Conservation (phyloP, 1,140 invertebrate genomes). For the Drosophila fuyamai region DNA sequence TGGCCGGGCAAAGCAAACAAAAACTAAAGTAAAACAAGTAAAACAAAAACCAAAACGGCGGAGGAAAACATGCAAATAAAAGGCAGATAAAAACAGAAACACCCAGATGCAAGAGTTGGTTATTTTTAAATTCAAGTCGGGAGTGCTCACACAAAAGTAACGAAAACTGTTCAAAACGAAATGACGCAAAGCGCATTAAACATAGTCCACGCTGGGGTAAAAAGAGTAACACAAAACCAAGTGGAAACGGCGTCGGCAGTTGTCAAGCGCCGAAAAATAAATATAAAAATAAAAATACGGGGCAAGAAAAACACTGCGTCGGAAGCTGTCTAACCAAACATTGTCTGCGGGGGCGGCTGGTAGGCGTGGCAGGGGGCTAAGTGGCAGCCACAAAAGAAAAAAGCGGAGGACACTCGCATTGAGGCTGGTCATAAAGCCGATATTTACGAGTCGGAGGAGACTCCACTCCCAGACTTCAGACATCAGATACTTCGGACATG, state of each 20-base stretch:
- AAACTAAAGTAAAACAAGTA: constrained; percentile 18
- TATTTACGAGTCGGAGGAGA: constrained; percentile 51
- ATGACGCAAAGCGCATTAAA: constrained; percentile 79
- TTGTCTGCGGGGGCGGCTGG: constrained; percentile 38
- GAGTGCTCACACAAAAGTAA: constrained; percentile 54
- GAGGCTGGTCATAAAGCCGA: constrained; percentile 74
- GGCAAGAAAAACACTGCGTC: constrained; percentile 30
- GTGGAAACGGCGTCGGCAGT: constrained; percentile 54
- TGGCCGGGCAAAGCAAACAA: constrained; percentile 42
- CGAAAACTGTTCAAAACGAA: constrained; percentile 66
- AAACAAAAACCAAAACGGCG: constrained; percentile 49
- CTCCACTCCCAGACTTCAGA: constrained; percentile 44
- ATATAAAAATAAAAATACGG: constrained; percentile 42
- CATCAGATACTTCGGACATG: constrained; percentile 25
- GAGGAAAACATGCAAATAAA: constrained; percentile 69
- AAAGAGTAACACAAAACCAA: constrained; percentile 49
- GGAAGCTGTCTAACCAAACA: constrained; percentile 76
- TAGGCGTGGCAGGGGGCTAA: constrained; percentile 31
- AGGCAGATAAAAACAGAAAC: constrained; percentile 50
- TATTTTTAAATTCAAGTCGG: constrained; percentile 71
- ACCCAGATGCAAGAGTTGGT: constrained; percentile 53
- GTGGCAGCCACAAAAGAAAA: constrained; percentile 29
- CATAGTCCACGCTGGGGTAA: constrained; percentile 45
- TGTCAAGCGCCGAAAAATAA: constrained; percentile 55
- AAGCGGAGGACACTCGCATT: constrained; percentile 51